These are phyloP conservation scores for Euclidia mi DNA, from an alignment of 2,888 invertebrate species.

Conservation along the genomic window DNA sequence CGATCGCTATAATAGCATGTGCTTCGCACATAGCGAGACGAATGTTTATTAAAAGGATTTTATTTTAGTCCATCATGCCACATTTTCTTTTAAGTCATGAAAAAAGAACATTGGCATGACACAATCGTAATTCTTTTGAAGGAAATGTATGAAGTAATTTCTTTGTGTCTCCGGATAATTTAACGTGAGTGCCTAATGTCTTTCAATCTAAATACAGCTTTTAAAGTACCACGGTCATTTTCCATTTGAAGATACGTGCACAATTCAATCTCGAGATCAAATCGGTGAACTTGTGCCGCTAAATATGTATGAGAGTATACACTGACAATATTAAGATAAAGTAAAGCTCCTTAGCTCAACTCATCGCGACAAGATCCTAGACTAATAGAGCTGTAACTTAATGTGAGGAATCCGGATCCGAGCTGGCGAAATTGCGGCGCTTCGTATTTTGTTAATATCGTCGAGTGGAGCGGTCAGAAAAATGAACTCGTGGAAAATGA, in stretches of 20 bases:
- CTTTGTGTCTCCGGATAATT: constrained; percentile 18
- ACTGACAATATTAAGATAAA: constrained; percentile 27
- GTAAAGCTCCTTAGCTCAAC: constrained; percentile 31
- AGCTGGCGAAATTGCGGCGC: constrained; percentile 14
- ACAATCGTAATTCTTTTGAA: constrained; percentile 14
- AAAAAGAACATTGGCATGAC: neutral
- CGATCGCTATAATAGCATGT: no score
- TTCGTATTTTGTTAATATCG: constrained; percentile 16
- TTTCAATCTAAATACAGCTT: constrained; percentile 18
- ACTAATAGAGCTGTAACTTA: constrained; percentile 27
- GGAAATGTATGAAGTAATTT: constrained; percentile 22
- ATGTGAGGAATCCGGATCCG: constrained; percentile 12
- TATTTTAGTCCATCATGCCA: no score
- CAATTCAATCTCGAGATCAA: constrained; percentile 31
- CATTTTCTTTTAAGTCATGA: no score
- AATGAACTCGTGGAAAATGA: no score
- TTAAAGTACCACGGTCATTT: constrained; percentile 28
- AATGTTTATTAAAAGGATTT: no score
- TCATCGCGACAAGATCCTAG: constrained; percentile 21
- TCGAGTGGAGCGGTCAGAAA: neutral
- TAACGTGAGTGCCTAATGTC: constrained; percentile 25
- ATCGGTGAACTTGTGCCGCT: constrained; percentile 15
- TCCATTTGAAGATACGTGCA: constrained; percentile 6
- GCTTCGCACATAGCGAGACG: no score
- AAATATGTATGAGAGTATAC: constrained; percentile 32